Percentiles rank a stretch among this genome's conserved stretches.
phyloP scores from a whole-genome alignment of 2,113 vertebrate species.

The Casuarius casuarius region DNA sequence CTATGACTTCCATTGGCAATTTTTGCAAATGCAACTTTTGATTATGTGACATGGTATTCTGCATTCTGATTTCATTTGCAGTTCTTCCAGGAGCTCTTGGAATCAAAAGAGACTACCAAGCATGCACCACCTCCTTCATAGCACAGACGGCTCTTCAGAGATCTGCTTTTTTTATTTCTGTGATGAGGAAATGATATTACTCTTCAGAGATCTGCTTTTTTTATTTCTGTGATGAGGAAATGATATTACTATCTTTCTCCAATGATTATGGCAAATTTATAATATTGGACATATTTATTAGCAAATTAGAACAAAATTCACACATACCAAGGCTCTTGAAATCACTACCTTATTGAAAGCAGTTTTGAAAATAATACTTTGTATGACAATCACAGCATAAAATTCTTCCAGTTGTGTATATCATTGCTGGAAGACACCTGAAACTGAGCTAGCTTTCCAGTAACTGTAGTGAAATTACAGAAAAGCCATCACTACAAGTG shows the following conservation, averaged over 20 bases:
- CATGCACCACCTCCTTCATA: not conserved
- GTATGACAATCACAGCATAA: not conserved
- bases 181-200: not conserved
- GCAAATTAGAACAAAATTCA: conserved; percentile 1
- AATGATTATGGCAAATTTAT: not conserved
- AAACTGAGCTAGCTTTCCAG: not conserved
- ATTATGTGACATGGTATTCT: not conserved
- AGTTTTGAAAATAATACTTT: not conserved
- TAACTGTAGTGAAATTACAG: not conserved
- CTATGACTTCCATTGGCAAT: not conserved
- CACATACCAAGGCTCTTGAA: conserved; percentile 6
- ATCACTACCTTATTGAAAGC: conserved; percentile 21
- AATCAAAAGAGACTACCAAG: not conserved
- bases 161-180: not conserved
- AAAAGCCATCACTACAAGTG: not conserved
- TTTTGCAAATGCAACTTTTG: not conserved
- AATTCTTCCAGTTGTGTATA: conserved; percentile 5
- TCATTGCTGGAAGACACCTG: conserved; percentile 2
- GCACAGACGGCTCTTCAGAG: not conserved
- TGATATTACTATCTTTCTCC: not conserved
- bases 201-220: not conserved
- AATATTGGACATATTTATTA: not conserved
- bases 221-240: not conserved
- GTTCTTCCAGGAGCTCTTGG: not conserved
- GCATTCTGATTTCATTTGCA: not conserved